Conservation (phyloP, 1,140 invertebrate genomes). For the Leptinotarsa lineolata region DNA sequence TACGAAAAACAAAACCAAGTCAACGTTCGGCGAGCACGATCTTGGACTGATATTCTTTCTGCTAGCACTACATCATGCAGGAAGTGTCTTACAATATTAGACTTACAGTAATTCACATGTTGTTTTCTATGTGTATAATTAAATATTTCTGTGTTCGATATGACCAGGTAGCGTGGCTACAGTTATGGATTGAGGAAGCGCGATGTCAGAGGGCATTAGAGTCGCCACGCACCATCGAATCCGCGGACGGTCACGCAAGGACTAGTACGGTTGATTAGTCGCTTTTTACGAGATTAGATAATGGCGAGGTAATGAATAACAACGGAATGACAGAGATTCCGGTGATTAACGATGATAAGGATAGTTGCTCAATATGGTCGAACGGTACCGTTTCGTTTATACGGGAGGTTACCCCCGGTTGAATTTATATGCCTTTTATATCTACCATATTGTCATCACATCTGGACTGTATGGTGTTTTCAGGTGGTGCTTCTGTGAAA, state of each 20-base stretch:
- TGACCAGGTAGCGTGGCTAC: constrained; percentile 47
- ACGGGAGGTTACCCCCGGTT: no score
- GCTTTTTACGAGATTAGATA: constrained; percentile 1
- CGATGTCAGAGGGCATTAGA: constrained; percentile 44
- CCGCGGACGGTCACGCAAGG: constrained; percentile 36
- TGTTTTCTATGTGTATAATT: constrained; percentile 40
- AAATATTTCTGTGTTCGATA: constrained; percentile 47
- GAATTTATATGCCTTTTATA: no score
- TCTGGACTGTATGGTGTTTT: no score
- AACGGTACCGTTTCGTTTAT: no score
- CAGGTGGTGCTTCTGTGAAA: no score
- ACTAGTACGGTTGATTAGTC: constrained; percentile 8
- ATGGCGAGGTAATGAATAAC: constrained; percentile 5
- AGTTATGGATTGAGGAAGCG: constrained; percentile 48
- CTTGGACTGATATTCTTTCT: background rate
- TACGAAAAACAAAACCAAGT: background rate
- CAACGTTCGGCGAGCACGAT: background rate
- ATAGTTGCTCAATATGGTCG: no score
- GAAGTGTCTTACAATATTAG: constrained; percentile 41
- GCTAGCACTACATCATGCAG: constrained; percentile 29
- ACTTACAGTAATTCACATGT: constrained; percentile 49
- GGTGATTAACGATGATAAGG: background rate
- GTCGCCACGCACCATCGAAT: constrained; percentile 42
- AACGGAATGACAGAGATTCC: background rate
- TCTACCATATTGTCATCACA: no score